Percentiles rank a stretch among this genome's conserved stretches.
These are phyloP conservation scores for Aurelia aurita DNA, from an alignment of 30 jellyfish, hydroid and myxozoan species.

Conservation along the genomic window DNA sequence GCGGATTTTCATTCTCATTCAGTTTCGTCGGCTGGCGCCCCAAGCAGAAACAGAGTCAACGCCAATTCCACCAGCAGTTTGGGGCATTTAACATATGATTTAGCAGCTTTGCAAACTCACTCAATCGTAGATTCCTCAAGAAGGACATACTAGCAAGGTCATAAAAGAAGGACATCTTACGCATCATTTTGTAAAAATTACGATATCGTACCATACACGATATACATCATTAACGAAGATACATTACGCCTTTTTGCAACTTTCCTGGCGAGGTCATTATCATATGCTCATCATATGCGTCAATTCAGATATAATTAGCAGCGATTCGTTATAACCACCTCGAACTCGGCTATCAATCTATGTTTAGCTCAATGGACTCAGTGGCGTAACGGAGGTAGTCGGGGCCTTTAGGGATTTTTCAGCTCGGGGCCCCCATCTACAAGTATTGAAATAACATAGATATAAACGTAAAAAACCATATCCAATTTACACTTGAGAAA, in stretches of 20 bases:
- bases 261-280: background rate
- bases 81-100: background rate
- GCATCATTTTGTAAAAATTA: conserved; percentile 7
- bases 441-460: too few species aligned
- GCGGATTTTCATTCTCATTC: conserved; percentile 11
- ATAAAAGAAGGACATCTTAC: background rate
- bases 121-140: background rate
- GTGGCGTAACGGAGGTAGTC: too few species aligned
- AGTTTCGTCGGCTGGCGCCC: conserved; percentile 28
- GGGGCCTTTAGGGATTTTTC: too few species aligned
- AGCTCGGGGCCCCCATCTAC: too few species aligned
- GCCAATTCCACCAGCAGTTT: conserved; percentile 19
- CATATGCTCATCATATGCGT: background rate
- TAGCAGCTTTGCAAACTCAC: background rate
- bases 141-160: conserved; percentile 11
- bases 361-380: background rate
- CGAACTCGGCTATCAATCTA: background rate
- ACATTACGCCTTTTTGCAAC: background rate
- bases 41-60: conserved; percentile 16
- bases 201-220: background rate
- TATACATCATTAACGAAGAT: background rate
- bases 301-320: background rate
- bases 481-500: too few species aligned
- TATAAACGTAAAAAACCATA: too few species aligned
- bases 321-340: conserved; percentile 7